These are phyloP conservation scores for Cyphomyrus discorhynchus DNA, from an alignment of 2,113 vertebrate species.

Conservation along the genomic window DNA sequence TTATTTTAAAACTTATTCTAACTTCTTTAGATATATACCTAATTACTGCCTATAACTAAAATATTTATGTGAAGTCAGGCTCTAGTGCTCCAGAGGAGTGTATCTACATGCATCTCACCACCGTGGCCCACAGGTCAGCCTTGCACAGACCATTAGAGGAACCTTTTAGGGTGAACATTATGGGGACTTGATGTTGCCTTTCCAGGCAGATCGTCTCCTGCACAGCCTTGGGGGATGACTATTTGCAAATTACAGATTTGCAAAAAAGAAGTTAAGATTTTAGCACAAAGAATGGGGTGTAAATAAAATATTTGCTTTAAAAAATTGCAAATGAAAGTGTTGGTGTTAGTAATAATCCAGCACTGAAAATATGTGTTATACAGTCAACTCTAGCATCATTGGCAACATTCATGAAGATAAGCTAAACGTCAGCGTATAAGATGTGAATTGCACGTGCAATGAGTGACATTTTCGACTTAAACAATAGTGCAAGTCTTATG, in stretches of 20 bases:
- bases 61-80: background rate
- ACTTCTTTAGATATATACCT: background rate
- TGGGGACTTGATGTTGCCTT: background rate
- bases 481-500: no score
- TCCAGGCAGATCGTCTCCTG: background rate
- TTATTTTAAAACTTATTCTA: background rate
- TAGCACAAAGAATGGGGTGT: background rate
- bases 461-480: no score
- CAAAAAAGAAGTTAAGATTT: background rate
- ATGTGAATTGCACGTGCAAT: background rate
- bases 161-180: background rate
- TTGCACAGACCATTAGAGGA: background rate
- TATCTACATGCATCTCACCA: background rate
- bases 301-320: background rate
- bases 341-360: background rate
- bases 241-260: background rate
- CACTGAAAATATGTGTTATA: background rate
- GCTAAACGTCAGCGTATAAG: background rate
- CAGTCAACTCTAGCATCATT: background rate
- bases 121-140: background rate
- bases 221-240: background rate
- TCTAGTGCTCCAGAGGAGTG: background rate
- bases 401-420: background rate
- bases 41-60: background rate
- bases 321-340: background rate